A percentile compares a stretch with the other conserved stretches of the same genome.
Conservation (phyloP, 2,113 vertebrate genomes). For the Catharus bicknelli region DNA sequence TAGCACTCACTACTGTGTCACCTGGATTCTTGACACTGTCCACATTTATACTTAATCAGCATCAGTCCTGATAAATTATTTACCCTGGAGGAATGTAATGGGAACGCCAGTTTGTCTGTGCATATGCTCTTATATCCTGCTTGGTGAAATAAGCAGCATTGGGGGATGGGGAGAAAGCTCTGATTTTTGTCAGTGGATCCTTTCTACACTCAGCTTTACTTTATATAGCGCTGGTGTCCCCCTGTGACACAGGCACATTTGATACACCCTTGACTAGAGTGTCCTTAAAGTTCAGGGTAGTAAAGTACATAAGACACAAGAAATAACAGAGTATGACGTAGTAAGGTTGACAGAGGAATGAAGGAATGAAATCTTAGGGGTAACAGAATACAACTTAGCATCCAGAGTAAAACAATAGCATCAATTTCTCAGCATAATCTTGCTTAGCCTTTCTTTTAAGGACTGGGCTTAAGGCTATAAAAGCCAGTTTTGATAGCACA, state of each 20-base stretch:
- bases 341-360: background rate
- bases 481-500: background rate
- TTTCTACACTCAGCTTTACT: background rate
- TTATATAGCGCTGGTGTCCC: background rate
- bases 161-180: background rate
- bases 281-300: background rate
- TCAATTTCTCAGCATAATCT: background rate
- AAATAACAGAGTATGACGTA: background rate
- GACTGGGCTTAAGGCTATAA: background rate
- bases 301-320: slow-evolving; percentile 27
- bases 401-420: background rate
- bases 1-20: slow-evolving; percentile 2
- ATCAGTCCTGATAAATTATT: slow-evolving; percentile 65
- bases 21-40: slow-evolving; percentile 54
- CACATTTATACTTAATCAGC: slow-evolving; percentile 65
- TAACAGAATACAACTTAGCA: background rate
- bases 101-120: slow-evolving; percentile 47
- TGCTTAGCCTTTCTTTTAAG: slow-evolving; percentile 24
- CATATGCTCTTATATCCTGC: slow-evolving; percentile 3
- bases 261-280: background rate
- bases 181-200: background rate
- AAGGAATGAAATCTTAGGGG: background rate
- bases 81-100: slow-evolving; percentile 49
- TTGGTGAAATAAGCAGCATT: slow-evolving; percentile 61
- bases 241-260: background rate